Conservation (phyloP, 2,113 vertebrate species). For the Poecile atricapillus region DNA sequence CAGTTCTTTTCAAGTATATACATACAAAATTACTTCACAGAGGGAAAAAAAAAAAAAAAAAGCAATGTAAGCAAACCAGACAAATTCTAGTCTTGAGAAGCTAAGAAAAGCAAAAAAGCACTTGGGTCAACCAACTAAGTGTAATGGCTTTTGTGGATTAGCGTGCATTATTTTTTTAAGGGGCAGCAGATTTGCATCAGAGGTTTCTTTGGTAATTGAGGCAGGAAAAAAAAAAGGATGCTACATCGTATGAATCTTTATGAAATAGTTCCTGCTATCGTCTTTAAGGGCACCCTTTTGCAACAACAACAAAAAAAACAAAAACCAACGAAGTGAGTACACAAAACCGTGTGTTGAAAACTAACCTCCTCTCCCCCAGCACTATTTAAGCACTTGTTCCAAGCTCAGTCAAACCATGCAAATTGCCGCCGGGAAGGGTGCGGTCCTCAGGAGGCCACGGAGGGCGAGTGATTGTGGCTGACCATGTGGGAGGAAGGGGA, state of each 20-base stretch:
- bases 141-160: constrained; percentile 70
- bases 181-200: constrained; percentile 77
- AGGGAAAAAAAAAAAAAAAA: background rate
- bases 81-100: constrained; percentile 61
- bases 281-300: constrained; percentile 73
- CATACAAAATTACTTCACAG: constrained; percentile 70
- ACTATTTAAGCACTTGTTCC: constrained; percentile 74
- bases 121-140: constrained; percentile 69
- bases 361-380: constrained; percentile 62
- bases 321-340: constrained; percentile 63
- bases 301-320: constrained; percentile 34
- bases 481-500: constrained; percentile 91
- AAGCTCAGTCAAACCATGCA: constrained; percentile 81
- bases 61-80: constrained; percentile 46
- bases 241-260: constrained; percentile 62
- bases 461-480: constrained; percentile 94
- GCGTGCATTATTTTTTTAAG: constrained; percentile 33
- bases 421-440: background rate
- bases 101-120: constrained; percentile 59
- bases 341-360: constrained; percentile 53
- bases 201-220: constrained; percentile 94
- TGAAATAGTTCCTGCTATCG: constrained; percentile 72
- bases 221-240: constrained; percentile 77
- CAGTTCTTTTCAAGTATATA: constrained; percentile 87
- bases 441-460: constrained; percentile 88